Percentiles rank a stretch among this genome's conserved stretches.
Evolutionary conservation across 2,113 vertebrate species (phyloP).

Genomic region (Tachuris rubrigastra): DNA sequence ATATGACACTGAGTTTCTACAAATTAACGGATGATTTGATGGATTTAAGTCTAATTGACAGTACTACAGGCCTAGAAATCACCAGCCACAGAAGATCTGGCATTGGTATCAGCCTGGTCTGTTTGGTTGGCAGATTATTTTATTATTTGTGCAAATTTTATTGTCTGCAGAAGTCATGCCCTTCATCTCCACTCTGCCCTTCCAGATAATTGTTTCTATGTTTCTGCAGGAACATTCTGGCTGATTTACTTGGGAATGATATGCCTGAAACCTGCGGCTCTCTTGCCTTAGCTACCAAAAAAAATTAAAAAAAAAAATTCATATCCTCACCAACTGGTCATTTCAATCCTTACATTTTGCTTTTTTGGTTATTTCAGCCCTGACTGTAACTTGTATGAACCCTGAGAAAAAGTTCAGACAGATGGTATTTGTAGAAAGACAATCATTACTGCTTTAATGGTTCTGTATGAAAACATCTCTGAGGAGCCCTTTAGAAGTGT

Average conservation of each 20-base stretch:
- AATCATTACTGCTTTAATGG: neutral
- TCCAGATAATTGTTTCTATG: neutral
- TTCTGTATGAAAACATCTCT: neutral
- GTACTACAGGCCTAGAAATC: neutral
- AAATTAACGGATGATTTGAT: neutral
- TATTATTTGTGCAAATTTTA: neutral
- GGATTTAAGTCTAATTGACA: neutral
- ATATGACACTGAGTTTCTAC: neutral
- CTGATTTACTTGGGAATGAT: neutral
- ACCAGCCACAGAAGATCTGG: neutral
- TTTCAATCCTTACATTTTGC: neutral
- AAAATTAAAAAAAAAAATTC: too few species aligned
- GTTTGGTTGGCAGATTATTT: neutral
- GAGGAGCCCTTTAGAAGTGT: neutral
- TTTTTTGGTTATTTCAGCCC: neutral
- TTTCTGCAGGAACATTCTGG: neutral
- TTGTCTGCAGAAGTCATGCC: neutral
- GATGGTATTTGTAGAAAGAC: neutral
- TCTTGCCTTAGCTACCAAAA: neutral
- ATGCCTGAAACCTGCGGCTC: neutral
- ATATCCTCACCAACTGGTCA: neutral
- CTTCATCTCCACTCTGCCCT: neutral
- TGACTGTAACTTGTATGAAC: neutral
- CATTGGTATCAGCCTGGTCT: neutral
- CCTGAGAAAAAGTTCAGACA: neutral